phyloP scores from a whole-genome alignment of 2,113 vertebrate species.

The Rhinolophus sinicus region DNA sequence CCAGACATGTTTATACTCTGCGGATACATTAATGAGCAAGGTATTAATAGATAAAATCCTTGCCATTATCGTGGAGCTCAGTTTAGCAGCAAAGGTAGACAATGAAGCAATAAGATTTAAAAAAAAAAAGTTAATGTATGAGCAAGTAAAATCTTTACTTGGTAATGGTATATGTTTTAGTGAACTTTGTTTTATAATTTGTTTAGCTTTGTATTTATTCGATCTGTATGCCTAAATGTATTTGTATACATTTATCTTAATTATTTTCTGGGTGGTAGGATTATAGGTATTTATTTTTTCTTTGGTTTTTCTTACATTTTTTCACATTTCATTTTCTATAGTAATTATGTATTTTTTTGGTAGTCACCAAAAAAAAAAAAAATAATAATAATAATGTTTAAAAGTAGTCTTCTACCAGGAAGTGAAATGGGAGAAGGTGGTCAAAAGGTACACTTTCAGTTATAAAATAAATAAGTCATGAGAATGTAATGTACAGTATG shows the following conservation, averaged over 20 bases:
- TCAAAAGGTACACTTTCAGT: background rate
- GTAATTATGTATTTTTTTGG: background rate
- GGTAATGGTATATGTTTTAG: background rate
- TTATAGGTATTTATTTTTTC: background rate
- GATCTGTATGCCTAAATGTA: background rate
- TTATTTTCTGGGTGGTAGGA: constrained; percentile 3
- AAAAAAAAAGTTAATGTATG: background rate
- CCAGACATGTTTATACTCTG: background rate
- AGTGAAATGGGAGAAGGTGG: background rate
- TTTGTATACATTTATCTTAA: constrained; percentile 23
- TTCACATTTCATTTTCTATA: constrained; percentile 42
- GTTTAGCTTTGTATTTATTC: background rate
- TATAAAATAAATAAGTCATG: constrained; percentile 4
- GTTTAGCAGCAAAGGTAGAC: constrained; percentile 2
- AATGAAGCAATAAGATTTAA: background rate
- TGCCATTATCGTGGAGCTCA: background rate
- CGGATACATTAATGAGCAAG: background rate
- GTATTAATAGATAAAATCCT: background rate
- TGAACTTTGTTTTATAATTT: background rate
- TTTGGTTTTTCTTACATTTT: constrained; percentile 19
- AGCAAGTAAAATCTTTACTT: background rate
- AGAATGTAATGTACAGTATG: background rate
- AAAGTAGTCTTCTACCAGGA: background rate
- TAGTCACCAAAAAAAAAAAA: background rate
- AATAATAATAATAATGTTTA: background rate